phyloP scores from a whole-genome alignment of 2,797 vertebrate genomes.

The Acanthis flammea region DNA sequence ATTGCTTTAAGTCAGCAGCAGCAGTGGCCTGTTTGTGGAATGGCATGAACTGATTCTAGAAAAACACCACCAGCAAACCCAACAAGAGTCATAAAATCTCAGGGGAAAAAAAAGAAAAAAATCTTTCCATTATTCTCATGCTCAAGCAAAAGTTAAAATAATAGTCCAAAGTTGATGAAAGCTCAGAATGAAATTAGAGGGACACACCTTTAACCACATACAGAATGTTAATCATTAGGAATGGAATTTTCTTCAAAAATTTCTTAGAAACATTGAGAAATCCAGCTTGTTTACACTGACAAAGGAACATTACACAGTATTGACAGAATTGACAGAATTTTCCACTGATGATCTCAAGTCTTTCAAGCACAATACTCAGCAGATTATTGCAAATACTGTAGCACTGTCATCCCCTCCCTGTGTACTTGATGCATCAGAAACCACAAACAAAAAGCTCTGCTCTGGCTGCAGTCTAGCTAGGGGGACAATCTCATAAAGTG shows the following conservation, averaged over 20 bases:
- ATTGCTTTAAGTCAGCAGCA: background rate
- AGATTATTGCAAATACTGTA: background rate
- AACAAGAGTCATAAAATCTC: background rate
- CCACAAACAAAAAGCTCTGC: background rate
- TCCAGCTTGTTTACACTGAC: background rate
- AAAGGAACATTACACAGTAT: background rate
- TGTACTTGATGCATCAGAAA: background rate
- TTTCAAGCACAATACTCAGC: background rate
- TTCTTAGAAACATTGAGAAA: background rate
- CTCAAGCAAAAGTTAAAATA: background rate
- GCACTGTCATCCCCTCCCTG: background rate
- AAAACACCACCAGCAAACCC: background rate
- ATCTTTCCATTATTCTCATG: background rate
- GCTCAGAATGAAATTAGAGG: background rate
- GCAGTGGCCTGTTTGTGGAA: background rate
- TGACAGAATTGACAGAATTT: background rate
- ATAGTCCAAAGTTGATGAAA: background rate
- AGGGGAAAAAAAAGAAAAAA: background rate
- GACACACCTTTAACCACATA: background rate
- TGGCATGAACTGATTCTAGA: background rate
- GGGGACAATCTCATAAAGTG: background rate
- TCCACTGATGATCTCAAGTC: background rate
- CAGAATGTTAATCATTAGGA: background rate
- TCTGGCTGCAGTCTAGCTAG: background rate
- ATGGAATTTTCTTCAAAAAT: background rate